Evolutionary conservation across 1,140 invertebrate species (phyloP).

Genomic region (Arion vulgaris): DNA sequence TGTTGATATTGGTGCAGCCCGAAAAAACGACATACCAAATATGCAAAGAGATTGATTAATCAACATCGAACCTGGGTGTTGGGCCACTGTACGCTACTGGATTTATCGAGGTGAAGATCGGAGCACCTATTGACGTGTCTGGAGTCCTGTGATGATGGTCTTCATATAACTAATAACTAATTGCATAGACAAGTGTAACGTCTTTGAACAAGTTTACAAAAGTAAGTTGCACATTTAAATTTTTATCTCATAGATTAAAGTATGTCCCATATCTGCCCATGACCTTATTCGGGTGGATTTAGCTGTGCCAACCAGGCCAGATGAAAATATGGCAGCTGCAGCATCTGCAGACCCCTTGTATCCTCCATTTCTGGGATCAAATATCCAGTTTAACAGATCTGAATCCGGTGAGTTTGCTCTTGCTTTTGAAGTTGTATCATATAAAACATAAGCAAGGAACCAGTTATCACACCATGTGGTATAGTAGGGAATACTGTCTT

Average conservation of each 20-base stretch:
- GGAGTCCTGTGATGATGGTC: too few relatives aligned
- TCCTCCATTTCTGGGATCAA: neutral
- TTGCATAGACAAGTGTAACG: neutral
- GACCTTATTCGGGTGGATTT: slow-evolving; percentile 24
- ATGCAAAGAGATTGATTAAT: too few relatives aligned
- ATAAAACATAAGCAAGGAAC: neutral
- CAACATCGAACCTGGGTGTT: too few relatives aligned
- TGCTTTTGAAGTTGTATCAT: neutral
- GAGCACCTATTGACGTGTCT: too few relatives aligned
- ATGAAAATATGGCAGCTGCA: slow-evolving; percentile 8
- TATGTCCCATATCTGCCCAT: neutral
- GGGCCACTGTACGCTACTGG: too few relatives aligned
- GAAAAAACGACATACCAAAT: too few relatives aligned
- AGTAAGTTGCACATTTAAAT: neutral
- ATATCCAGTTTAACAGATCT: slow-evolving; percentile 25
- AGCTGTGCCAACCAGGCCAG: neutral
- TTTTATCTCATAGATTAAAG: neutral
- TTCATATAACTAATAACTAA: too few relatives aligned
- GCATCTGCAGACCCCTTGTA: neutral
- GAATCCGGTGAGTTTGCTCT: slow-evolving; percentile 14
- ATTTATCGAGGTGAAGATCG: too few relatives aligned
- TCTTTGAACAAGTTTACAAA: neutral
- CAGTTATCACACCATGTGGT: neutral
- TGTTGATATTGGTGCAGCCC: too few relatives aligned
- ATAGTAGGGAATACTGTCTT: too few relatives aligned